These are phyloP conservation scores for Poeciliopsis presidionis DNA, from an alignment of 2,797 vertebrate genomes.

Conservation along the genomic window DNA sequence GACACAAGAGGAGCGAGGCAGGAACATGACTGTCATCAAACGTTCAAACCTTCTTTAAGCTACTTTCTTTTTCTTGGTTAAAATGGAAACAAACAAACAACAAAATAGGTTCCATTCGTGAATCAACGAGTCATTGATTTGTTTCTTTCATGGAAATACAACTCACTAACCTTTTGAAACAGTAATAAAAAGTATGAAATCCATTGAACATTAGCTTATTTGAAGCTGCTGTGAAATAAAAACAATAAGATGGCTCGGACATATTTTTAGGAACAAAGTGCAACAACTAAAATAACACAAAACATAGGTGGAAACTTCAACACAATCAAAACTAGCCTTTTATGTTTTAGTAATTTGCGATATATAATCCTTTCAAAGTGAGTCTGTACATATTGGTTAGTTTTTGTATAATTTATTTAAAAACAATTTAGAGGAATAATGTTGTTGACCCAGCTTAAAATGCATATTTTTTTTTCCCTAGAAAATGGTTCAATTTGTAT, in stretches of 20 bases:
- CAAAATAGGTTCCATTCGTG: neutral
- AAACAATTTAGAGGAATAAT: neutral
- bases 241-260: neutral
- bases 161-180: neutral
- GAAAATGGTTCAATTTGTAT: constrained; percentile 1
- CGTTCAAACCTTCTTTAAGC: constrained; percentile 7
- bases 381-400: neutral
- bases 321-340: neutral
- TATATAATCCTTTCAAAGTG: neutral
- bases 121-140: constrained; percentile 5
- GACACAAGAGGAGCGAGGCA: constrained; percentile 36
- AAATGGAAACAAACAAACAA: neutral
- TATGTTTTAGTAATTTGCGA: neutral
- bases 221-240: neutral
- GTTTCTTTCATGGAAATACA: neutral
- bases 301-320: neutral
- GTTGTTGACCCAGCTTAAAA: neutral
- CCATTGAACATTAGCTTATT: neutral
- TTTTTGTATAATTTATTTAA: neutral
- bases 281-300: neutral
- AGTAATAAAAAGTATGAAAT: neutral
- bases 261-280: neutral
- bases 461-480: neutral
- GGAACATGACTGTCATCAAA: constrained; percentile 16
- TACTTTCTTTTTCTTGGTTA: neutral